Evolutionary conservation across 1,140 invertebrate species (phyloP).

Genomic region (Drosophila mayri): DNA sequence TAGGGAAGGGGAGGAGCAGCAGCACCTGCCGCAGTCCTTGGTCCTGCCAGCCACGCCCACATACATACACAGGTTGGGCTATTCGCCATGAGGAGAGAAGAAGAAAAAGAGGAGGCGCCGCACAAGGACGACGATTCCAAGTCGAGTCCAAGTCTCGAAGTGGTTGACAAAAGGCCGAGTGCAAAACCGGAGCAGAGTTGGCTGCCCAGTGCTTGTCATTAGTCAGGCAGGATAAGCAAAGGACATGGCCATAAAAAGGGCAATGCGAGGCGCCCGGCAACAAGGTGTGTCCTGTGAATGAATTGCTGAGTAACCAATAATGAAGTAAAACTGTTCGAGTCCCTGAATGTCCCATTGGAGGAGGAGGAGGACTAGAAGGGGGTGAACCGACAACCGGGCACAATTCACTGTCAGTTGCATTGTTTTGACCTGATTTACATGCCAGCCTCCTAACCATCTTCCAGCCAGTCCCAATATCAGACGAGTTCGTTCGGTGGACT

Average conservation of each 20-base stretch:
- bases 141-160: conserved; percentile 19
- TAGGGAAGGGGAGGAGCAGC: conserved; percentile 23
- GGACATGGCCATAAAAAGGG: conserved; percentile 78
- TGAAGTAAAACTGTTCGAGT: conserved; percentile 77
- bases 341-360: conserved; percentile 20
- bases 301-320: conserved; percentile 84
- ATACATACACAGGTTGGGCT: neutral
- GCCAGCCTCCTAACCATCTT: conserved; percentile 22
- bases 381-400: conserved; percentile 31
- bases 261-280: conserved; percentile 62
- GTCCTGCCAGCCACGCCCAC: conserved; percentile 35
- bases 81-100: conserved; percentile 13
- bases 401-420: conserved; percentile 83
- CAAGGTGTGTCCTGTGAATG: conserved; percentile 81
- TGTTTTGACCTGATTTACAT: conserved; percentile 84
- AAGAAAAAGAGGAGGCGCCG: conserved; percentile 33
- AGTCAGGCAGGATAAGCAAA: conserved; percentile 79
- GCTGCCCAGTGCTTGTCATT: conserved; percentile 68
- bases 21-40: conserved; percentile 57
- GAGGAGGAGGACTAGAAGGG: neutral
- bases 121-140: conserved; percentile 10
- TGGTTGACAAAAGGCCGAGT: conserved; percentile 66
- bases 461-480: conserved; percentile 36
- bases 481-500: conserved; percentile 53
- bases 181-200: conserved; percentile 33